These are phyloP conservation scores for Eolophus roseicapilla DNA, from an alignment of 2,113 vertebrate genomes.

Conservation along the genomic window DNA sequence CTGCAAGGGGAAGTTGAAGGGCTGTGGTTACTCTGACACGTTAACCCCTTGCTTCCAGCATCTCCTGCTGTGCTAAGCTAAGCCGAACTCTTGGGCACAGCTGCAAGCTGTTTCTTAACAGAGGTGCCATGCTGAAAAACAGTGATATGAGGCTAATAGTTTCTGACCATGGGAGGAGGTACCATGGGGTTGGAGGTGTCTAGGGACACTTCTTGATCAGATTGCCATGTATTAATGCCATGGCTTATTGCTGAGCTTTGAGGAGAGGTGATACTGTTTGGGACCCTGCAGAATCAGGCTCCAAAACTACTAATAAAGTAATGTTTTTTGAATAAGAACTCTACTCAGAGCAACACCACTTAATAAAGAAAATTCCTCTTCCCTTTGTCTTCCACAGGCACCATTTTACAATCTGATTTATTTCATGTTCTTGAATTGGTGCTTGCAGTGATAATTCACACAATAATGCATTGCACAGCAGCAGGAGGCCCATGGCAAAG, in stretches of 20 bases:
- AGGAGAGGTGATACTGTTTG: background rate
- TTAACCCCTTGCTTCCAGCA: conserved; percentile 55
- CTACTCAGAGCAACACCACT: background rate
- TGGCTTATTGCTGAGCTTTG: background rate
- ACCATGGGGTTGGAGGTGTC: background rate
- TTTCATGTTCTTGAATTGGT: background rate
- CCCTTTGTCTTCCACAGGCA: background rate
- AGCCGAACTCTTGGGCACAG: background rate
- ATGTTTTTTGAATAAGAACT: background rate
- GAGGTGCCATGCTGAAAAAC: background rate
- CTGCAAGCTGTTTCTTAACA: background rate
- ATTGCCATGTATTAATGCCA: background rate
- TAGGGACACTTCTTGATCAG: background rate
- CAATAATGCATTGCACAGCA: background rate
- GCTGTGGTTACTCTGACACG: background rate
- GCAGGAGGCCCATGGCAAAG: background rate
- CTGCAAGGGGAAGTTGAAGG: conserved; percentile 22
- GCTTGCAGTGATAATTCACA: background rate
- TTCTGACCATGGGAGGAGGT: background rate
- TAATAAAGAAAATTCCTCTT: background rate
- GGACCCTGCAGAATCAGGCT: background rate
- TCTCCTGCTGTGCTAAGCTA: background rate
- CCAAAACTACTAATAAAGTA: background rate
- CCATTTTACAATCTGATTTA: background rate
- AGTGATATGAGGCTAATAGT: background rate